phyloP scores from a whole-genome alignment of 2,797 vertebrate genomes.

The Remorina albescens region DNA sequence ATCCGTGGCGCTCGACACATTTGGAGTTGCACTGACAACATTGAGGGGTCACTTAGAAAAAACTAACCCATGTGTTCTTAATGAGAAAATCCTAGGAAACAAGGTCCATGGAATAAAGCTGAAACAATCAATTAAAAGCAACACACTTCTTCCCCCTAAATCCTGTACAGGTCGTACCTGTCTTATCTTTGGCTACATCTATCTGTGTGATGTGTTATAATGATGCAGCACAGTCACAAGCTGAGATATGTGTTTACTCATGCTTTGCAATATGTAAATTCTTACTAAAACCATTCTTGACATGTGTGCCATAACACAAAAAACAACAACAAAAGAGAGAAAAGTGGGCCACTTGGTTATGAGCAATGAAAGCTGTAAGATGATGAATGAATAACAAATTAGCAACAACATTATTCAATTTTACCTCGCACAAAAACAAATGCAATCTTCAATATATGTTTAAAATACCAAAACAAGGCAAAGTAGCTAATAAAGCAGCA shows the following conservation, averaged over 20 bases:
- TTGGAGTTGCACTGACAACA: slow-evolving; percentile 34
- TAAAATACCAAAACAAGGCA: slow-evolving; percentile 44
- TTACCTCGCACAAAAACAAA: slow-evolving; percentile 34
- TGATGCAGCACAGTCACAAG: slow-evolving; percentile 40
- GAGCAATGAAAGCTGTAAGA: slow-evolving; percentile 25
- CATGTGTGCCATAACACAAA: slow-evolving; percentile 7
- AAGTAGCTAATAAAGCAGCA: slow-evolving; percentile 52
- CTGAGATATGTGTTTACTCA: slow-evolving; percentile 32
- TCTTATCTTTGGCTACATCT: slow-evolving; percentile 72
- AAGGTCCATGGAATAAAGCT: slow-evolving; percentile 60
- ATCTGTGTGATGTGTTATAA: slow-evolving; percentile 11
- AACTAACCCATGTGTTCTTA: slow-evolving; percentile 4
- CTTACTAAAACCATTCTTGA: slow-evolving; percentile 59
- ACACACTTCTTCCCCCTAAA: slow-evolving; percentile 7
- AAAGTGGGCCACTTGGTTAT: slow-evolving; percentile 18
- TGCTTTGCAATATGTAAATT: slow-evolving; percentile 14
- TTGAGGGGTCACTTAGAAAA: background rate
- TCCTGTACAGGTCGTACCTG: slow-evolving; percentile 39
- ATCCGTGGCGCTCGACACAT: background rate
- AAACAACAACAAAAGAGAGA: background rate
- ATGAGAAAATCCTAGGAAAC: slow-evolving; percentile 28
- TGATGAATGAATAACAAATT: slow-evolving; percentile 2
- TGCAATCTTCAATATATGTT: slow-evolving; percentile 43
- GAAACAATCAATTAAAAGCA: slow-evolving; percentile 54
- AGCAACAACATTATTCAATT: slow-evolving; percentile 18